Percentiles rank a stretch among this genome's conserved stretches.
phyloP scores from a whole-genome alignment of 2,888 invertebrate genomes.

The Drosophila macrospina region DNA sequence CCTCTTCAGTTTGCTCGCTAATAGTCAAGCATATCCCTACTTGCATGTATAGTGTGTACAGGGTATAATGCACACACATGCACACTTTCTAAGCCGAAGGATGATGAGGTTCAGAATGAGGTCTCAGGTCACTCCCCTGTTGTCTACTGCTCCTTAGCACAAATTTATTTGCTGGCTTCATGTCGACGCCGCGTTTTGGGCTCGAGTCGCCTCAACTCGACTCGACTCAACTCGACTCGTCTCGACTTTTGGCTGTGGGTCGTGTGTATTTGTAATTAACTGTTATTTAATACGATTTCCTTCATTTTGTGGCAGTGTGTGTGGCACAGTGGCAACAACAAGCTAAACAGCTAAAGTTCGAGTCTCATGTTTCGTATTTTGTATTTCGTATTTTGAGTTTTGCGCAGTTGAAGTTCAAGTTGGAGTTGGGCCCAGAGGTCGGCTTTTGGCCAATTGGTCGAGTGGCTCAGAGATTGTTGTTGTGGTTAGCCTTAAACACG shows the following conservation, averaged over 20 bases:
- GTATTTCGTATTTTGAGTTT: conserved; percentile 1
- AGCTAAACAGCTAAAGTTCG: conserved; percentile 39
- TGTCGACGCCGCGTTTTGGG: conserved; percentile 57
- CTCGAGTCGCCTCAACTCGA: conserved; percentile 9
- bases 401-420: background rate
- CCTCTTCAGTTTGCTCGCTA: background rate
- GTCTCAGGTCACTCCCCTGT: background rate
- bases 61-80: conserved; percentile 18
- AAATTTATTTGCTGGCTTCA: conserved; percentile 58
- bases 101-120: background rate
- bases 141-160: conserved; percentile 18
- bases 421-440: background rate
- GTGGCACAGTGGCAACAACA: conserved; percentile 43
- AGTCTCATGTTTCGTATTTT: conserved; percentile 9
- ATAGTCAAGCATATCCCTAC: background rate
- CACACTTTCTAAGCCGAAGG: background rate
- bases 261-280: conserved; percentile 74
- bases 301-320: conserved; percentile 55
- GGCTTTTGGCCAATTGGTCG: conserved; percentile 45
- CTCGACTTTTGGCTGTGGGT: conserved; percentile 20
- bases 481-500: conserved; percentile 47
- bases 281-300: conserved; percentile 78
- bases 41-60: background rate
- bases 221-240: conserved; percentile 8
- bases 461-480: conserved; percentile 43